Evolutionary conservation across 53 echinoderm and acorn worm genomes (phyloP), one percentile per base, ranked within the genome.

Genomic region (Apostichopus leukothele): DNA sequence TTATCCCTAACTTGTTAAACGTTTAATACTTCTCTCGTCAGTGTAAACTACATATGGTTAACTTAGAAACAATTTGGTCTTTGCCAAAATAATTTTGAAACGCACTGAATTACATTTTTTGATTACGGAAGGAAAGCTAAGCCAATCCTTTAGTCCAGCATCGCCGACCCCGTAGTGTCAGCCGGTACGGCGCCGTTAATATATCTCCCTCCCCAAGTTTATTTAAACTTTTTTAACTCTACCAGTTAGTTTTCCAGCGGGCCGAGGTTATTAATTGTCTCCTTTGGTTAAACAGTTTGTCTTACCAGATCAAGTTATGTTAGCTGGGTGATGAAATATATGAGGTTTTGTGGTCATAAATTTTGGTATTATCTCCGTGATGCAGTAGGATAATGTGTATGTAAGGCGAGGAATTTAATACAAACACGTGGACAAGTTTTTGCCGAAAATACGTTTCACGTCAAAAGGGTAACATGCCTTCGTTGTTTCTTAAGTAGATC

Each of bases 251-350:
- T 81, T 39, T 81, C 60, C 54, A 54, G 53, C 81, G 81, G 81
- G 55, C 81, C 55, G 81, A 54, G 81, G 81, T 81, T 81, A 81
- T 81, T 81, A 81, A 81, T 81, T 81, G 81, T 57, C 81, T 54
- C 59, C 81, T 81, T 81, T 81, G 81, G 81, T 81, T 81, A 81
- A 81, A 81, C 81, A 81, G 81, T 81, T 81, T 81, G 81, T 81
- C 81, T 81, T 81, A 81, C 55, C 81, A 21, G 81, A 81, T 81
- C 81, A 81, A 81, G 55, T 81, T 13, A 59, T 81, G 81, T 81
- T 81, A 81, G 81, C 59, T 54, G 81, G 81, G 81, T 81, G 81
- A 81, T 81, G 81, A 81, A 55, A 81, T 81, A 81, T 81, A 81
- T 81, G 81, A 59, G 81, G 59, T 81, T 81, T 59, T 21, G 55